Percentiles rank a stretch among this genome's conserved stretches.
These are phyloP conservation scores for Hirtodrosophila cameraria DNA, from an alignment of 2,888 invertebrate species.

Conservation along the genomic window DNA sequence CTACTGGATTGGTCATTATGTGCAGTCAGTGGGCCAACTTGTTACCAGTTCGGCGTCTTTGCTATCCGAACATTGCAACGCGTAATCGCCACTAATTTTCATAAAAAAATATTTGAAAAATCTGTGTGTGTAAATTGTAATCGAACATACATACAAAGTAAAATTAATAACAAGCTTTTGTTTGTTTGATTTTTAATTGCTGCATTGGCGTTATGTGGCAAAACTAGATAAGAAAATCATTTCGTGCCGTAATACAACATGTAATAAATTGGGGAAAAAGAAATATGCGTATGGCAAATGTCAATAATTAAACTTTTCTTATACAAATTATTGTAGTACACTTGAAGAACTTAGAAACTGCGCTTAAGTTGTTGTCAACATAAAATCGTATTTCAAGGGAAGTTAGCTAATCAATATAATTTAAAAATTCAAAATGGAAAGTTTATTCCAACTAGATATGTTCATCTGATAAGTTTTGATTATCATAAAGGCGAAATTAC, in stretches of 20 bases:
- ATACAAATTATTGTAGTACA: too few species aligned
- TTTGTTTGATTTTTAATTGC: constrained; percentile 60
- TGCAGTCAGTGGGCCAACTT: constrained; percentile 73
- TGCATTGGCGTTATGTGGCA: constrained; percentile 57
- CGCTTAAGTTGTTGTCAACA: too few species aligned
- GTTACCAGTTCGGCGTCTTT: constrained; percentile 47
- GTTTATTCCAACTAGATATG: too few species aligned
- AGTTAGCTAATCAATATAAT: too few species aligned
- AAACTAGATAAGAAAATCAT: constrained; percentile 57
- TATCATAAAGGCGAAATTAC: too few species aligned
- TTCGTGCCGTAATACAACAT: constrained; percentile 48
- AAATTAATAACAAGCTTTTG: constrained; percentile 63
- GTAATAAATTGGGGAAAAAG: constrained; percentile 9
- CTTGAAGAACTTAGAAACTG: too few species aligned
- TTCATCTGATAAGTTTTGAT: too few species aligned
- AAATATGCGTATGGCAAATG: constrained; percentile 1
- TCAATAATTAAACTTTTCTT: neutral
- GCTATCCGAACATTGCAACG: constrained; percentile 55
- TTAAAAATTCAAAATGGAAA: too few species aligned
- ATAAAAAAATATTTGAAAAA: constrained; percentile 63
- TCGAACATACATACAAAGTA: constrained; percentile 53
- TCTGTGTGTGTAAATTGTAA: constrained; percentile 54
- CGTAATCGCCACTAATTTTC: constrained; percentile 73
- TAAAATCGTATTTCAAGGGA: too few species aligned
- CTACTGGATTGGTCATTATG: constrained; percentile 62